Conservation (phyloP, 2,113 vertebrate genomes). For the Mola mola region DNA sequence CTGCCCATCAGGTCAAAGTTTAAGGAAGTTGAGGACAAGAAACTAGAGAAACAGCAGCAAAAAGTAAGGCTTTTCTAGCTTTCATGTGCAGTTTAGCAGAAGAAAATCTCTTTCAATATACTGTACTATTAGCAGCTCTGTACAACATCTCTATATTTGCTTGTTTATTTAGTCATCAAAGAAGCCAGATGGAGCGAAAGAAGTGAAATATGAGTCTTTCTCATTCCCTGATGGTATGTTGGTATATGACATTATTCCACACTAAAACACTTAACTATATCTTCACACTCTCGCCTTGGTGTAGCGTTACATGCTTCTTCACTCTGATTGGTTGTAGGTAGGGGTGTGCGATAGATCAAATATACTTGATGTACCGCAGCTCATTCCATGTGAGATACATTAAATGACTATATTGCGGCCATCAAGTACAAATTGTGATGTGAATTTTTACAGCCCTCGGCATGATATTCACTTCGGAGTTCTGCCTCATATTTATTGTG, state of each 20-base stretch:
- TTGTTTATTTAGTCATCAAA: slow-evolving; percentile 55
- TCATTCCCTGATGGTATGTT: slow-evolving; percentile 93
- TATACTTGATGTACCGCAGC: no score
- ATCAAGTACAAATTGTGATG: no score
- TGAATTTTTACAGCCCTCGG: no score
- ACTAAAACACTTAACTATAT: no score
- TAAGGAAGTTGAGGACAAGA: slow-evolving; percentile 95
- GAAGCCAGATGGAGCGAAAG: slow-evolving; percentile 78
- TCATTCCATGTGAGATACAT: no score
- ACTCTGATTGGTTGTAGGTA: no score
- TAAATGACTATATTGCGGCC: no score
- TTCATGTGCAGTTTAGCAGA: background rate
- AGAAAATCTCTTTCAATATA: background rate
- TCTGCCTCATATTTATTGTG: no score
- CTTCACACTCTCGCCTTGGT: no score
- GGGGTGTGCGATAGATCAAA: no score
- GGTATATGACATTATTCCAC: background rate
- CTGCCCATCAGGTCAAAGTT: slow-evolving; percentile 91
- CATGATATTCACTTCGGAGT: no score
- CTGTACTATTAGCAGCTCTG: background rate
- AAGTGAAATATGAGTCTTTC: slow-evolving; percentile 91
- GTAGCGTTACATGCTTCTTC: no score
- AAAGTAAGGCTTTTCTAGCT: slow-evolving; percentile 74
- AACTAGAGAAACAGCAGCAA: slow-evolving; percentile 89
- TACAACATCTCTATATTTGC: background rate